phyloP scores from a whole-genome alignment of 2,888 invertebrate species.

The Meghimatium bilineatum region DNA sequence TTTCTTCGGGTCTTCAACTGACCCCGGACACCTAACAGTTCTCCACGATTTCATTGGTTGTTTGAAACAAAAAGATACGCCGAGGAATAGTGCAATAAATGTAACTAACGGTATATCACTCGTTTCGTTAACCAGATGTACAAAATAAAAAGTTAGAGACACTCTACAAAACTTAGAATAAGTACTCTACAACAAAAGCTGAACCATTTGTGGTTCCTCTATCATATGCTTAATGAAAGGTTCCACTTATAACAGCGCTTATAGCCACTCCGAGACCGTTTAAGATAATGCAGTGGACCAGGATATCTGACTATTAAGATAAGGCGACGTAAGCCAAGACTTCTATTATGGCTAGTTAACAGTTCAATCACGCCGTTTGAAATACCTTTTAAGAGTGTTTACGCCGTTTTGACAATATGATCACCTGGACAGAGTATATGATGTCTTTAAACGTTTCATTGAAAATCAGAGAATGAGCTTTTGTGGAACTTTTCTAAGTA shows the following conservation, averaged over 20 bases:
- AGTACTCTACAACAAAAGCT: not conserved
- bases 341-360: not conserved
- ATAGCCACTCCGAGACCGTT: not conserved
- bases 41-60: not conserved
- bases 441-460: not conserved
- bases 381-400: not conserved
- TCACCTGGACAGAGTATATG: not conserved
- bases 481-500: slow-evolving; percentile 6
- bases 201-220: not conserved
- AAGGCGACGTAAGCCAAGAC: not conserved
- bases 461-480: not conserved
- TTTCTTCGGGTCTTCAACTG: not conserved
- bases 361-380: slow-evolving; percentile 16
- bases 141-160: too few species aligned
- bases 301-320: slow-evolving; percentile 6
- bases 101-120: slow-evolving; percentile 1
- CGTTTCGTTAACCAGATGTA: not conserved
- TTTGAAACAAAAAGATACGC: not conserved
- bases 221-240: not conserved
- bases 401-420: not conserved
- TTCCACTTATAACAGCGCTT: slow-evolving; percentile 3
- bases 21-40: not conserved
- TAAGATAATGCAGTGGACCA: not conserved
- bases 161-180: not conserved
- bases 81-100: not conserved